These are phyloP conservation scores for Hydropsyche tenuis DNA, from an alignment of 1,140 invertebrate species.

Conservation along the genomic window DNA sequence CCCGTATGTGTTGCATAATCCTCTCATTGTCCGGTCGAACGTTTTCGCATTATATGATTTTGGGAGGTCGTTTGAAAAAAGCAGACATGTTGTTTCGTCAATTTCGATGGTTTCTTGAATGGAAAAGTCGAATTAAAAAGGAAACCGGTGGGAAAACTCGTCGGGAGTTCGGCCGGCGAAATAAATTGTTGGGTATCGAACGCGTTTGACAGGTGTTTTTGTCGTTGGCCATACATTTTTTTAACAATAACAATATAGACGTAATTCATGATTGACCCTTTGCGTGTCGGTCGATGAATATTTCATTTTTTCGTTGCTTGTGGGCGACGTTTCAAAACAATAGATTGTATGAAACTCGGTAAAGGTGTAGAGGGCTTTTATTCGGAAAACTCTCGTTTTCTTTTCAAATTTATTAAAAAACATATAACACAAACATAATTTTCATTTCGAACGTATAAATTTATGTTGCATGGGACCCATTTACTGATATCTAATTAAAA, in stretches of 20 bases:
- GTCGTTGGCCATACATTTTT: background rate
- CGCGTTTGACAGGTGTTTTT: slow-evolving; percentile 3
- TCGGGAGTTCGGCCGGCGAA: background rate
- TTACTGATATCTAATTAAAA: too few species aligned
- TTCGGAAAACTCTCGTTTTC: too few species aligned
- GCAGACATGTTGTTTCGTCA: background rate
- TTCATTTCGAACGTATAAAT: too few species aligned
- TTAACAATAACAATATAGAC: background rate
- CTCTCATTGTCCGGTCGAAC: slow-evolving; percentile 11
- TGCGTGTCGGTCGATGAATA: background rate
- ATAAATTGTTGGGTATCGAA: slow-evolving; percentile 11
- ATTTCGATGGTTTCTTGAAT: background rate
- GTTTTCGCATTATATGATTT: background rate
- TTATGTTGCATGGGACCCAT: too few species aligned
- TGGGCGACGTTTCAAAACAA: background rate
- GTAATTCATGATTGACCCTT: slow-evolving; percentile 3
- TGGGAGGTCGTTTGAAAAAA: background rate
- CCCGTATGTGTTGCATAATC: slow-evolving; percentile 9
- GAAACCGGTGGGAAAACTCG: background rate
- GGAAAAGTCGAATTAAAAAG: background rate
- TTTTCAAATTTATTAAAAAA: too few species aligned
- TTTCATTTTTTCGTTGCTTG: slow-evolving; percentile 3
- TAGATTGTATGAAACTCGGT: too few species aligned
- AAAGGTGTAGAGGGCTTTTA: too few species aligned
- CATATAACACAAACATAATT: too few species aligned